Conservation (phyloP, 1,140 invertebrate species). For the Wiebesia pumilae region DNA sequence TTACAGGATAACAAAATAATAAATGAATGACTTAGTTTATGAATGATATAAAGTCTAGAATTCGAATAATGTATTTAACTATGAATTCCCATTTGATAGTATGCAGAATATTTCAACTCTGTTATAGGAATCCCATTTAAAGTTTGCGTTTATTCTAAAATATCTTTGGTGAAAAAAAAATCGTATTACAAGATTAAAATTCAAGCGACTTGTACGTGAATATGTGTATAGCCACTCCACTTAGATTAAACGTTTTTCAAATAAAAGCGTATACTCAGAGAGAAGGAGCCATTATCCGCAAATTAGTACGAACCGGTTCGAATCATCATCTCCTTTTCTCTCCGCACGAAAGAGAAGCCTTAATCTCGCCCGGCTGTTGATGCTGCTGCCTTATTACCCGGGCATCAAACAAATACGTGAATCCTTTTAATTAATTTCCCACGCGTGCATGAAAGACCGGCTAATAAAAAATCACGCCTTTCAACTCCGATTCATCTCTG, state of each 20-base stretch:
- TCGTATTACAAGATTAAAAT: conserved; percentile 41
- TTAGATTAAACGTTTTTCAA: conserved; percentile 55
- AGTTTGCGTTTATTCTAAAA: not conserved
- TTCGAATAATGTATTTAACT: not conserved
- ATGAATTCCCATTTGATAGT: not conserved
- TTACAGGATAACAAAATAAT: not conserved
- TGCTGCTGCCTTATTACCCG: conserved; percentile 44
- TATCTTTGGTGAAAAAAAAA: conserved; percentile 11
- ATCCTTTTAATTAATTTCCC: conserved; percentile 54
- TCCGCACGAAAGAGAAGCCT: conserved; percentile 35
- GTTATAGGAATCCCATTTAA: not conserved
- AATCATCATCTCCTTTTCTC: conserved; percentile 47
- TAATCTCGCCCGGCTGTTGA: conserved; percentile 35
- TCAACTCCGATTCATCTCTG: conserved; percentile 38
- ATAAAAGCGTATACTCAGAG: conserved; percentile 48
- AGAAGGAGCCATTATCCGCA: conserved; percentile 54
- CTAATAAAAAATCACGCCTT: conserved; percentile 35
- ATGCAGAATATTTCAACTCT: not conserved
- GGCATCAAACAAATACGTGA: conserved; percentile 51
- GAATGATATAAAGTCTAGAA: not conserved
- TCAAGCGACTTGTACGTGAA: conserved; percentile 23
- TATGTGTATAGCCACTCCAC: conserved; percentile 19
- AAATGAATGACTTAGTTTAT: not conserved
- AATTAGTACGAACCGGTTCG: conserved; percentile 55
- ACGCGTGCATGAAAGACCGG: conserved; percentile 27